Percentiles rank a stretch among this genome's conserved stretches.
Conservation (phyloP, 2,888 invertebrate species). For the Xanthia icteritia region DNA sequence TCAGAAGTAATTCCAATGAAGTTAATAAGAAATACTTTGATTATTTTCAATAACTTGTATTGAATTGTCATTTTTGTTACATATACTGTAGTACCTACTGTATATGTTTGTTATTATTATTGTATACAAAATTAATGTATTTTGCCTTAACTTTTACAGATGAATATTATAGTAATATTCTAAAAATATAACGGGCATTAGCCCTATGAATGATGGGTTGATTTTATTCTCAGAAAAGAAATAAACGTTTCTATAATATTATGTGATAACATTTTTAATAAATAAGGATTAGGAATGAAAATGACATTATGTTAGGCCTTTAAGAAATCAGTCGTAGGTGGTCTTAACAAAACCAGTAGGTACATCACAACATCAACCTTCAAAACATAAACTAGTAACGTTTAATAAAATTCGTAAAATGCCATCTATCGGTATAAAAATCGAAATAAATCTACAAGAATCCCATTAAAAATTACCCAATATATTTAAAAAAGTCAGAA, state of each 20-base stretch:
- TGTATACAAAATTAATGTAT: constrained; percentile 22
- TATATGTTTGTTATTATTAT: not conserved
- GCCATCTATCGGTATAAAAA: constrained; percentile 65
- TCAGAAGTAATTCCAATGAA: constrained; percentile 35
- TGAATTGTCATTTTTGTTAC: constrained; percentile 12
- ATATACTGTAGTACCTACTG: not conserved
- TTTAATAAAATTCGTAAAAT: constrained; percentile 59
- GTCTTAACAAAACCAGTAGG: constrained; percentile 54
- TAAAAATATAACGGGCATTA: constrained; percentile 20
- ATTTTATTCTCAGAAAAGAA: constrained; percentile 37
- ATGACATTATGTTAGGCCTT: constrained; percentile 38
- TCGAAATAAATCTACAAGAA: constrained; percentile 76
- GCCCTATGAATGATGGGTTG: constrained; percentile 32
- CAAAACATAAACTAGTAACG: constrained; percentile 38
- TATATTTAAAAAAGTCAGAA: constrained; percentile 76
- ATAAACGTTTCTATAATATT: constrained; percentile 25
- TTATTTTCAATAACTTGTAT: constrained; percentile 21
- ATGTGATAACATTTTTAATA: constrained; percentile 65
- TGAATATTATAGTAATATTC: constrained; percentile 7
- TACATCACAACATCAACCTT: constrained; percentile 43
- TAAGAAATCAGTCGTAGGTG: constrained; percentile 57
- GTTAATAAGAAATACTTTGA: not conserved
- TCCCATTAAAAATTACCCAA: constrained; percentile 83
- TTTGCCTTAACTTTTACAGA: constrained; percentile 12
- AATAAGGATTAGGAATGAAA: constrained; percentile 62